phyloP scores from a whole-genome alignment of 1,140 invertebrate species.

The Drosophila paulistorum region DNA sequence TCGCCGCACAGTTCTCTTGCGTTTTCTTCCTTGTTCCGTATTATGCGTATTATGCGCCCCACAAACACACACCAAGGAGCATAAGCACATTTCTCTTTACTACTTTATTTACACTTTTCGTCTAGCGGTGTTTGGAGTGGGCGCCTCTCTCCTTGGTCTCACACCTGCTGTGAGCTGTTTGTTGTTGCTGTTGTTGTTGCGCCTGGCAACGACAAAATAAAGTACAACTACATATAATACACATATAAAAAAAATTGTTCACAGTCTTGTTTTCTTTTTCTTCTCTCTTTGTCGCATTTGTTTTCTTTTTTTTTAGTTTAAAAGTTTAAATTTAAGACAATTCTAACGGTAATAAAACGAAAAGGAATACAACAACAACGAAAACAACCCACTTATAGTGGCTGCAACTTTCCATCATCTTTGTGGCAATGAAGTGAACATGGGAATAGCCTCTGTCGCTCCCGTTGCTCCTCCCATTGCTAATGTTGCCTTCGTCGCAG shows the following conservation, averaged over 20 bases:
- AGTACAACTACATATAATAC: too few species aligned
- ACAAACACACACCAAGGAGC: neutral
- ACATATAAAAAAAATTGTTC: slow-evolving; percentile 11
- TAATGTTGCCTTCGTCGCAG: neutral
- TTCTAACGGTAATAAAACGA: slow-evolving; percentile 33
- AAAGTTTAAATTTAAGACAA: slow-evolving; percentile 20
- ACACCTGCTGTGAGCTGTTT: slow-evolving; percentile 47
- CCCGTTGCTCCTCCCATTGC: neutral
- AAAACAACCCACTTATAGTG: neutral
- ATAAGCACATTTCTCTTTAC: slow-evolving; percentile 56
- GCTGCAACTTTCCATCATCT: slow-evolving; percentile 2
- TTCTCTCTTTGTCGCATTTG: slow-evolving; percentile 21
- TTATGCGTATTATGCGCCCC: slow-evolving; percentile 44
- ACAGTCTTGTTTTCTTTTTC: slow-evolving; percentile 11
- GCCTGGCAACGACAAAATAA: slow-evolving; percentile 55
- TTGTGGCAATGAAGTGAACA: slow-evolving; percentile 26
- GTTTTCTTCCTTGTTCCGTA: slow-evolving; percentile 48
- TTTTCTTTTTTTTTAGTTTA: slow-evolving; percentile 3
- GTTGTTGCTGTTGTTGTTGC: slow-evolving; percentile 52
- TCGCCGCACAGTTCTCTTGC: slow-evolving; percentile 28
- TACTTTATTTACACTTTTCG: slow-evolving; percentile 73
- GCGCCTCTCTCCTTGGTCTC: slow-evolving; percentile 28
- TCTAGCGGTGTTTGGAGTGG: slow-evolving; percentile 22
- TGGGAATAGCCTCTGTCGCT: slow-evolving; percentile 18
- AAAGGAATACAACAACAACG: too few species aligned